Percentiles rank a stretch among this genome's conserved stretches.
Evolutionary conservation across 1,140 invertebrate genomes (phyloP).

Genomic region (Artemia franciscana): DNA sequence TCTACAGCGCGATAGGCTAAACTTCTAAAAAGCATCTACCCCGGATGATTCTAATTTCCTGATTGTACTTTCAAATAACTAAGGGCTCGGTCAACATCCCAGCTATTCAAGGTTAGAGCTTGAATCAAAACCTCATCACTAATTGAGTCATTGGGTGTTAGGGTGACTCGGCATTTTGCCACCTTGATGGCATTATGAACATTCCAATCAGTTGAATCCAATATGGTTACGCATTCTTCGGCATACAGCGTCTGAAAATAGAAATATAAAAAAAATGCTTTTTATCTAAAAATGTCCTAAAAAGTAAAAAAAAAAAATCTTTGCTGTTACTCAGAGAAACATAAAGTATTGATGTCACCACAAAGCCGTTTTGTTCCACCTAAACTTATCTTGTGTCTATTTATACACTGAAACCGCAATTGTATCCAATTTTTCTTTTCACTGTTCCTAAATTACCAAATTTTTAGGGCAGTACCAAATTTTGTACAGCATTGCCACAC

Average conservation of each 20-base stretch:
- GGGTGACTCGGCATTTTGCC: conserved; percentile 36
- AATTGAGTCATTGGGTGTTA: conserved; percentile 13
- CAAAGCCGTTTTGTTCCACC: too few species aligned
- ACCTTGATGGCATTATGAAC: conserved; percentile 70
- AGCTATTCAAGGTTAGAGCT: neutral
- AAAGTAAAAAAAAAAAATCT: conserved; percentile 3
- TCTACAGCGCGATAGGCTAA: too few species aligned
- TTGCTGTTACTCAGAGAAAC: neutral
- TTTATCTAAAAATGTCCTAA: conserved; percentile 3
- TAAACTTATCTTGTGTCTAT: neutral
- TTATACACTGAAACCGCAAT: neutral
- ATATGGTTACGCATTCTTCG: conserved; percentile 48
- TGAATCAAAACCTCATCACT: neutral
- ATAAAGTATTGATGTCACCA: neutral
- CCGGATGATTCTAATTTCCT: too few species aligned
- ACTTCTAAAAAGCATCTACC: too few species aligned
- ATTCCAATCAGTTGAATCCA: conserved; percentile 67
- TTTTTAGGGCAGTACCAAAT: neutral
- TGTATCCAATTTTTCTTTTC: neutral
- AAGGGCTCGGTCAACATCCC: neutral
- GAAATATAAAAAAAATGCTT: too few species aligned
- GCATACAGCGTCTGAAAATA: conserved; percentile 21
- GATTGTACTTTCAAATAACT: too few species aligned
- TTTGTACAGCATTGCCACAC: too few species aligned
- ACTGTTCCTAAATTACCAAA: neutral